Evolutionary conservation across 2,888 invertebrate species (phyloP).

Genomic region (Amblyjoppa proteus): DNA sequence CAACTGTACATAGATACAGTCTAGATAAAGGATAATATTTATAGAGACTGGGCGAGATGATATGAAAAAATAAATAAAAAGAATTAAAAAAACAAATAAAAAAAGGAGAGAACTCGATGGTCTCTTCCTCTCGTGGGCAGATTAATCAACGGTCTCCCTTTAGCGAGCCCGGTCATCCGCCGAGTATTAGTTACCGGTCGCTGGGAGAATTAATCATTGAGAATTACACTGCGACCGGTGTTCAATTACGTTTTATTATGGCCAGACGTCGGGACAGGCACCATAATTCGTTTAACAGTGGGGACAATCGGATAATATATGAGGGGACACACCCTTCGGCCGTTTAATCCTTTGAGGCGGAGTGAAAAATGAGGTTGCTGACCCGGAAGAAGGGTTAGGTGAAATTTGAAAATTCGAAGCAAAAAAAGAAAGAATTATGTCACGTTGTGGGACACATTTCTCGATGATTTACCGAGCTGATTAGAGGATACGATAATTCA

Average conservation of each 20-base stretch:
- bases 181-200: background rate
- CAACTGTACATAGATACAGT: background rate
- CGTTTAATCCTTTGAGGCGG: background rate
- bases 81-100: too few relatives aligned
- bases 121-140: background rate
- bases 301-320: slow-evolving; percentile 4
- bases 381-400: background rate
- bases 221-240: slow-evolving; percentile 9
- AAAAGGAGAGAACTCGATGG: background rate
- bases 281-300: slow-evolving; percentile 4
- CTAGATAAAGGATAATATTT: slow-evolving; percentile 26
- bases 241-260: slow-evolving; percentile 7
- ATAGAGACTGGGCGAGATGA: background rate
- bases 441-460: background rate
- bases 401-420: background rate
- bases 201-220: slow-evolving; percentile 5
- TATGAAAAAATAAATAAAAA: background rate
- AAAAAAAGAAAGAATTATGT: background rate
- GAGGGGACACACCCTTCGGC: background rate
- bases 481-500: background rate
- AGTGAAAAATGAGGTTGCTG: background rate
- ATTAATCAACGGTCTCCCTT: slow-evolving; percentile 27
- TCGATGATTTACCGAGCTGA: background rate
- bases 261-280: background rate
- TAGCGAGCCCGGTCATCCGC: background rate